phyloP scores from a whole-genome alignment of 2,797 vertebrate genomes.

The Phrynocephalus vlangalii region DNA sequence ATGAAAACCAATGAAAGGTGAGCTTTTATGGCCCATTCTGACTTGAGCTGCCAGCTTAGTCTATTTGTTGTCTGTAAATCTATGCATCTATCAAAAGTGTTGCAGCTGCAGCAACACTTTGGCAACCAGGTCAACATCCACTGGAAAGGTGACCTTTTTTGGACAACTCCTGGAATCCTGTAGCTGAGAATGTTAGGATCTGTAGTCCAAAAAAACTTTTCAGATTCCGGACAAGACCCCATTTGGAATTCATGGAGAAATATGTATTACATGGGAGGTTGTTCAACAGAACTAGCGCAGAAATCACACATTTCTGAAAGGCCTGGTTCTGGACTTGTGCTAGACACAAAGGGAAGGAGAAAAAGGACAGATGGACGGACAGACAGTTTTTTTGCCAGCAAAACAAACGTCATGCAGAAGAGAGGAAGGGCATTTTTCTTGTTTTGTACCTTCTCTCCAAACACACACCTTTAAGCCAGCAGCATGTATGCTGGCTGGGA shows the following conservation, averaged over 20 bases:
- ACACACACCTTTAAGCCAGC: too few relatives aligned
- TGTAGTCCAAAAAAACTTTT: too few relatives aligned
- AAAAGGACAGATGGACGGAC: too few relatives aligned
- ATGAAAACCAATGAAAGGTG: conserved; percentile 20
- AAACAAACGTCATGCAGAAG: neutral
- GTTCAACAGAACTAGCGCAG: neutral
- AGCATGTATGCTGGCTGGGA: too few relatives aligned
- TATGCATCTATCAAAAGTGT: neutral
- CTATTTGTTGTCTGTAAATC: neutral
- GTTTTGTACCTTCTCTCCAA: too few relatives aligned
- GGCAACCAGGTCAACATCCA: neutral
- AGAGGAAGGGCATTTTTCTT: too few relatives aligned
- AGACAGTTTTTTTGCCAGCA: neutral
- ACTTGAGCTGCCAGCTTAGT: neutral
- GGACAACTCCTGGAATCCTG: too few relatives aligned
- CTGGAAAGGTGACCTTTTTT: too few relatives aligned
- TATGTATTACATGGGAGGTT: neutral
- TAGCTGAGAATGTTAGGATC: too few relatives aligned
- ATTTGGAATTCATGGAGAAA: neutral
- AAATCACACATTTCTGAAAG: neutral
- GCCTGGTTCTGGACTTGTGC: neutral
- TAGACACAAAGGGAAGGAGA: neutral
- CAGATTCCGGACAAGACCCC: too few relatives aligned
- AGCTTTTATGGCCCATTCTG: conserved; percentile 17
- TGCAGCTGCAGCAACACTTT: neutral